A percentile compares a stretch with the other conserved stretches of the same genome.
Conservation (phyloP, 2,888 invertebrate genomes). For the Archips xylosteana region DNA sequence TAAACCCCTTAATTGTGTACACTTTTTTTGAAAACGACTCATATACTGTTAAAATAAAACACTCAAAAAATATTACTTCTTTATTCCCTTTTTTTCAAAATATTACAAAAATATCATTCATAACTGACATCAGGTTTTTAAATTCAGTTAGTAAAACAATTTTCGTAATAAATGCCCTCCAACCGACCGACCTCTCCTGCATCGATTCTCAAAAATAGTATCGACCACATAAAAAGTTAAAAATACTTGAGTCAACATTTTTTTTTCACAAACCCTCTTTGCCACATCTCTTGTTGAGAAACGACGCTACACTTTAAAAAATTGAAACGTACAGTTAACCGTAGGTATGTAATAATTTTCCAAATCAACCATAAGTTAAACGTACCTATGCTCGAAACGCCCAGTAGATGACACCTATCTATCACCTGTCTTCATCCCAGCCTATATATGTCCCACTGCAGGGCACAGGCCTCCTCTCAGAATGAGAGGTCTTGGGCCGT, state of each 20-base stretch:
- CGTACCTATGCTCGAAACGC: no score
- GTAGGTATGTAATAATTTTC: neutral
- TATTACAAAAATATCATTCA: conserved; percentile 38
- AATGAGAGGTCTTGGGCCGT: no score
- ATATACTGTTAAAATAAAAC: conserved; percentile 24
- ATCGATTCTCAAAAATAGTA: neutral
- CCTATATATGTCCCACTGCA: no score
- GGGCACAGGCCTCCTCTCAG: no score
- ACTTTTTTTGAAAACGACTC: no score
- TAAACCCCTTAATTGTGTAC: no score
- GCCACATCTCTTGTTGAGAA: neutral
- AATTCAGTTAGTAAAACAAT: conserved; percentile 25
- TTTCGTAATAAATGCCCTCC: conserved; percentile 39
- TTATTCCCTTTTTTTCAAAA: conserved; percentile 31
- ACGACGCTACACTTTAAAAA: conserved; percentile 12
- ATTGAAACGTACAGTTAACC: conserved; percentile 22
- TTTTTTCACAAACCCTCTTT: neutral
- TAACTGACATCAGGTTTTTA: conserved; percentile 21
- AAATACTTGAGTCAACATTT: no score
- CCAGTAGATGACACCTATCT: no score
- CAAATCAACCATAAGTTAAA: no score
- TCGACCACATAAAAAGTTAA: neutral
- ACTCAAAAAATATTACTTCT: conserved; percentile 9
- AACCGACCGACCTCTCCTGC: neutral
- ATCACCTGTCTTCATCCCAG: no score